A percentile compares a stretch with the other conserved stretches of the same genome.
These are phyloP conservation scores for Leucophenga montana DNA, from an alignment of 2,888 invertebrate genomes.

Conservation along the genomic window DNA sequence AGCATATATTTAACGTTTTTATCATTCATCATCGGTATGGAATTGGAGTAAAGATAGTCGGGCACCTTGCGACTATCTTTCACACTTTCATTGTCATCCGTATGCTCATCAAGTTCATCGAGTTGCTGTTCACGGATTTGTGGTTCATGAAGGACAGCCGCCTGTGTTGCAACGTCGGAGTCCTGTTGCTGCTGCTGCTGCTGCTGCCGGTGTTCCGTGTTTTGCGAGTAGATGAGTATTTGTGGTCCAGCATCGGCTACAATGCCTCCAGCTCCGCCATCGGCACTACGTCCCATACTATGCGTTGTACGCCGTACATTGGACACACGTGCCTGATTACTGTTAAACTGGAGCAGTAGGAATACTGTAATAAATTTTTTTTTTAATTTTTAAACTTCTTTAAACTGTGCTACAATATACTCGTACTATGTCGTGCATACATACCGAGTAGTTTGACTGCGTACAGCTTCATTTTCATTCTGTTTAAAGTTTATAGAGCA, in stretches of 20 bases:
- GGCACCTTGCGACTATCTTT: conserved; percentile 62
- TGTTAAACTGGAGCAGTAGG: background rate
- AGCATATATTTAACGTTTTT: conserved; percentile 58
- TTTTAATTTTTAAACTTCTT: too few relatives aligned
- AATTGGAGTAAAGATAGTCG: conserved; percentile 63
- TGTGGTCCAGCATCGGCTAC: conserved; percentile 41
- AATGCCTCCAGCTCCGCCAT: conserved; percentile 21
- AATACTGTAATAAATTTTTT: too few relatives aligned
- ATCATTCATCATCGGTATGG: conserved; percentile 60
- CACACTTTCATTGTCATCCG: conserved; percentile 33
- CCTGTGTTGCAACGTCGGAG: conserved; percentile 20
- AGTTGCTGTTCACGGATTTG: conserved; percentile 47
- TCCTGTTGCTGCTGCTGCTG: conserved; percentile 16
- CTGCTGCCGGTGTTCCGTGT: conserved; percentile 43
- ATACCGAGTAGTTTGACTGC: too few relatives aligned
- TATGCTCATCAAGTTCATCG: conserved; percentile 8
- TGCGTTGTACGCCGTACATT: conserved; percentile 32
- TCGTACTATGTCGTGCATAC: too few relatives aligned
- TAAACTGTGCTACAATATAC: too few relatives aligned
- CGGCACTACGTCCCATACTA: conserved; percentile 45
- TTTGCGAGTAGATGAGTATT: conserved; percentile 53
- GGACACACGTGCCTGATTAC: conserved; percentile 37
- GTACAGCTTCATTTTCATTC: too few relatives aligned
- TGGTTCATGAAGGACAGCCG: conserved; percentile 47
- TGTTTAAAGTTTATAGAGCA: too few relatives aligned